A percentile compares a stretch with the other conserved stretches of the same genome.
Conservation (phyloP, 2,113 vertebrate species). For the Rhegmatorhina hoffmannsi region DNA sequence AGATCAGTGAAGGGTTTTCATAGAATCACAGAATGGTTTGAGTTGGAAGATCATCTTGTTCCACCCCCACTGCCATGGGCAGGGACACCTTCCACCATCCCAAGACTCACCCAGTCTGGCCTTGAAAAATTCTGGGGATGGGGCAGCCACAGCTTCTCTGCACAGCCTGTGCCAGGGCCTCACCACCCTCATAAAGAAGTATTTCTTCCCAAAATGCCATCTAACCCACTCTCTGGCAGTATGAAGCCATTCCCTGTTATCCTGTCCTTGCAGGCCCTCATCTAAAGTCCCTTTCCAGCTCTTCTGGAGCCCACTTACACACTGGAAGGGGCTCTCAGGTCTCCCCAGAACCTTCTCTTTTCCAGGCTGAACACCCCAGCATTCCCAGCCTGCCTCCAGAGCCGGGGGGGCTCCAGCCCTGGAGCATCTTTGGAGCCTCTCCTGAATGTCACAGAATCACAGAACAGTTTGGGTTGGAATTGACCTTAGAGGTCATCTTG, state of each 20-base stretch:
- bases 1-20: background rate
- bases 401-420: background rate
- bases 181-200: rapidly evolving
- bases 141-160: background rate
- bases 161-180: background rate
- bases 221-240: background rate
- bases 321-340: rapidly evolving
- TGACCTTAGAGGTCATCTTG: background rate
- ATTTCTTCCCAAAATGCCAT: background rate
- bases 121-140: background rate
- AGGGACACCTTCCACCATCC: background rate
- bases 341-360: background rate
- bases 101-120: rapidly evolving
- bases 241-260: background rate
- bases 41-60: rapidly evolving
- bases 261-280: rapidly evolving
- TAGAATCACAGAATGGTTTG: background rate
- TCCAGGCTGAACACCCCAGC: background rate
- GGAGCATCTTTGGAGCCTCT: background rate
- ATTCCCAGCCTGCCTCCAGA: background rate
- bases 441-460: background rate
- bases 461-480: background rate
- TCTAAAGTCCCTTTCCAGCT: background rate
- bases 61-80: background rate
- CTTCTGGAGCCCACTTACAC: background rate